Evolutionary conservation across 2,888 invertebrate genomes (phyloP).

Genomic region (Spicauda simplicius): DNA sequence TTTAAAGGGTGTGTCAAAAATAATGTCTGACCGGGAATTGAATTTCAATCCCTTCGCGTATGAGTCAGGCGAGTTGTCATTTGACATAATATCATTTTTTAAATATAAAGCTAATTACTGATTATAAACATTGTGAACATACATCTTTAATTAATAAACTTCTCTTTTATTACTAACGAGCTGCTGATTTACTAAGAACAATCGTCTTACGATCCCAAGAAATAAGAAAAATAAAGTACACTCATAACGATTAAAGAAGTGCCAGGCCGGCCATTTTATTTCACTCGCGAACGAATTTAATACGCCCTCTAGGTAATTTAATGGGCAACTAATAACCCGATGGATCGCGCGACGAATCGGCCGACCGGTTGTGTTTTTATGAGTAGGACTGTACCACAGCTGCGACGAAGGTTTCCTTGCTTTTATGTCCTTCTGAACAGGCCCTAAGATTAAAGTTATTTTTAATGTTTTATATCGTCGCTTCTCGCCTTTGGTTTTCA

Average conservation of each 20-base stretch:
- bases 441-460: too few relatives aligned
- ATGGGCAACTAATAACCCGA: constrained; percentile 65
- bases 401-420: neutral
- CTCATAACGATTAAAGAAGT: constrained; percentile 49
- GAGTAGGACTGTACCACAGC: neutral
- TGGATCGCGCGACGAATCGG: constrained; percentile 63
- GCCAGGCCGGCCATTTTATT: constrained; percentile 63
- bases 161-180: constrained; percentile 5
- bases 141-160: neutral
- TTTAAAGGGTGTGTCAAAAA: too few relatives aligned
- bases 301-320: constrained; percentile 66
- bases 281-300: constrained; percentile 61
- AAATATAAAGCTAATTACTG: too few relatives aligned
- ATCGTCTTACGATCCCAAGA: neutral
- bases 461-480: neutral
- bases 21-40: too few relatives aligned
- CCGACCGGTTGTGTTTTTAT: constrained; percentile 48
- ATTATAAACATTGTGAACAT: neutral
- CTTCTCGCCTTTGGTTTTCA: neutral
- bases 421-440: neutral
- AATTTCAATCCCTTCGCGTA: too few relatives aligned
- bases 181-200: constrained; percentile 11
- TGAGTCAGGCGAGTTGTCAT: too few relatives aligned
- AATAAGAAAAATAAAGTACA: constrained; percentile 14
- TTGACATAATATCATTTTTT: too few relatives aligned